Conservation (phyloP, 1,140 invertebrate species). For the Pseudomyrmex sp. region DNA sequence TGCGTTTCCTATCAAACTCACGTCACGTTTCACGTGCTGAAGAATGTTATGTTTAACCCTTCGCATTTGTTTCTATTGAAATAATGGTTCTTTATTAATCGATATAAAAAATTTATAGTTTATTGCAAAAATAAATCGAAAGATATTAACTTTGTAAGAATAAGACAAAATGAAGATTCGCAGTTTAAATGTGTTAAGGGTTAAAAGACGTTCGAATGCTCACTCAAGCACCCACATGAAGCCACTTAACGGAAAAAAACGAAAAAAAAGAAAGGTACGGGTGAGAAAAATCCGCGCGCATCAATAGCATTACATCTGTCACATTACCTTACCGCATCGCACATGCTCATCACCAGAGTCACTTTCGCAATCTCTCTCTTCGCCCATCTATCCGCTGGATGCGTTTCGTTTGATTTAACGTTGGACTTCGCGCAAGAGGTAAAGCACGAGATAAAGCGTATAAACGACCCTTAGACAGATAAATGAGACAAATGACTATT, state of each 20-base stretch:
- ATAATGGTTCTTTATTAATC: constrained; percentile 1
- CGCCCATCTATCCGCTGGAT: constrained; percentile 43
- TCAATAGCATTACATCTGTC: constrained; percentile 65
- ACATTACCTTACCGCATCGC: constrained; percentile 63
- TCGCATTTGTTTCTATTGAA: constrained; percentile 1
- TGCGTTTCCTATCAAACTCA: constrained; percentile 14
- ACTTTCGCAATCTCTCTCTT: constrained; percentile 57
- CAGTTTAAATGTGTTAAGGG: constrained; percentile 29
- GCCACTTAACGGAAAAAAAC: constrained; percentile 47
- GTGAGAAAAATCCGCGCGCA: constrained; percentile 59
- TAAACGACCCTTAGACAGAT: neutral
- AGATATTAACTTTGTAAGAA: no score
- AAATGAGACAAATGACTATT: neutral
- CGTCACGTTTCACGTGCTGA: constrained; percentile 8
- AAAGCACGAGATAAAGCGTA: constrained; percentile 44
- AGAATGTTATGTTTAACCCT: constrained; percentile 31
- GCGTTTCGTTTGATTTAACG: constrained; percentile 67
- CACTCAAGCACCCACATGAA: constrained; percentile 56
- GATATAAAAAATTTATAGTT: neutral
- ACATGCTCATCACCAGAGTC: constrained; percentile 45
- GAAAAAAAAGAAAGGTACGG: constrained; percentile 45
- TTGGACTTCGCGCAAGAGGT: constrained; percentile 13
- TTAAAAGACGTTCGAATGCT: constrained; percentile 48
- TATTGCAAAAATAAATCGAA: neutral
- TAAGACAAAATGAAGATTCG: neutral